Evolutionary conservation across 2,888 invertebrate species (phyloP).

Genomic region (Machimus atricapillus): DNA sequence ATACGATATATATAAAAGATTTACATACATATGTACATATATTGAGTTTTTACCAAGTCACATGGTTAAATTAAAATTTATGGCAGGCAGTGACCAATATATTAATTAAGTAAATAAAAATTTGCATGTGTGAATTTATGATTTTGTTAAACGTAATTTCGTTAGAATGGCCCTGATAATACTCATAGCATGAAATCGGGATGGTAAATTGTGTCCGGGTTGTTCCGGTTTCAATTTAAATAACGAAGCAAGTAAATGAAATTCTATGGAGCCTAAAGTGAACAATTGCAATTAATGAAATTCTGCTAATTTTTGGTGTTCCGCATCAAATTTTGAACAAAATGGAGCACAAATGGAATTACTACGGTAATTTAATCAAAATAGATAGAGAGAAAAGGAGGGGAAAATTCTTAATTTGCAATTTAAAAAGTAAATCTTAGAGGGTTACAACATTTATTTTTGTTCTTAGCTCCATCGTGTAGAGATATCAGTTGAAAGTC

Average conservation of each 20-base stretch:
- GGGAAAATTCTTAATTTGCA: too few relatives aligned
- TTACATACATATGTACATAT: background rate
- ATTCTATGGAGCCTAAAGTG: background rate
- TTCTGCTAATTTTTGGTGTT: background rate
- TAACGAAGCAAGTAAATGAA: background rate
- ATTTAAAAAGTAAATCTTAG: too few relatives aligned
- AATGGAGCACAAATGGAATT: too few relatives aligned
- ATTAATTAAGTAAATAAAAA: background rate
- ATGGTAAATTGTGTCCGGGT: background rate
- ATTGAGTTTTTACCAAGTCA: background rate
- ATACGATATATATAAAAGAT: background rate
- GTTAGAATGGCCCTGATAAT: background rate
- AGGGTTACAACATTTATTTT: too few relatives aligned
- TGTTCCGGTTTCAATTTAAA: background rate
- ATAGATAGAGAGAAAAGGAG: too few relatives aligned
- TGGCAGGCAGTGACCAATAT: background rate
- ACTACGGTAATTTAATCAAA: too few relatives aligned
- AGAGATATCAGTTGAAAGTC: too few relatives aligned
- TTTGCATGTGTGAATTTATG: background rate
- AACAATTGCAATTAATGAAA: background rate
- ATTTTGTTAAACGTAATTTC: background rate
- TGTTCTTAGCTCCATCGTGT: too few relatives aligned
- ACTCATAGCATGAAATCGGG: background rate
- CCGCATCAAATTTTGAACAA: too few relatives aligned
- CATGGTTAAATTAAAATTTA: background rate